These are phyloP conservation scores for Drosophila nigricruria DNA, from an alignment of 2,888 invertebrate genomes.

Conservation along the genomic window DNA sequence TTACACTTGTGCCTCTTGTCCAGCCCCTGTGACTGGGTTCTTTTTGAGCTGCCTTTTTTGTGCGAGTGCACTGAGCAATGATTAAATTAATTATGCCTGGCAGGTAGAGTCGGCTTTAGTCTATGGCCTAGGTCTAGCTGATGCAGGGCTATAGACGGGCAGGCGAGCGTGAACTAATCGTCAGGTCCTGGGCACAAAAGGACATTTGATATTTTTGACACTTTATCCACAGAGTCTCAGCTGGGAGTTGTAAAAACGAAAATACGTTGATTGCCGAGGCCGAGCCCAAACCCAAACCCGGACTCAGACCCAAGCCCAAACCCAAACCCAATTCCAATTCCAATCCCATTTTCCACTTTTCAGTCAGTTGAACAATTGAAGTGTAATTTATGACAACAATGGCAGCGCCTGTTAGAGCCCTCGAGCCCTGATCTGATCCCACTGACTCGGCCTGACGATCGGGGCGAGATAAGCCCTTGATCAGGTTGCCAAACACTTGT, in stretches of 20 bases:
- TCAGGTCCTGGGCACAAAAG: conserved; percentile 58
- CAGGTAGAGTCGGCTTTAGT: conserved; percentile 58
- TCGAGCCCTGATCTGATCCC: conserved; percentile 43
- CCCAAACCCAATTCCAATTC: conserved; percentile 19
- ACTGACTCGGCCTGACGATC: conserved; percentile 72
- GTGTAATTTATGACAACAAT: conserved; percentile 81
- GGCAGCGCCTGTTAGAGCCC: conserved; percentile 33
- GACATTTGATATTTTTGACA: conserved; percentile 82
- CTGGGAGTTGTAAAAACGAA: conserved; percentile 66
- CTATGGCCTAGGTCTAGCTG: conserved; percentile 25
- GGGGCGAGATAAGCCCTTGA: conserved; percentile 75
- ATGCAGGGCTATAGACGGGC: conserved; percentile 57
- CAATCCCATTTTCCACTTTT: conserved; percentile 19
- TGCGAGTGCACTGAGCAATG: conserved; percentile 72
- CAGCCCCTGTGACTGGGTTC: conserved; percentile 28
- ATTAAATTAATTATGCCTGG: conserved; percentile 79
- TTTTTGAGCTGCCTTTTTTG: conserved; percentile 11
- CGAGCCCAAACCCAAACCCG: not conserved
- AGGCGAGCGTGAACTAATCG: conserved; percentile 60
- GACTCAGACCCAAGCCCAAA: conserved; percentile 7
- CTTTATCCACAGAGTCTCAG: conserved; percentile 44
- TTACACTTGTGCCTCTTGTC: conserved; percentile 58
- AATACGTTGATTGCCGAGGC: conserved; percentile 52
- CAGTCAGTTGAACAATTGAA: conserved; percentile 65
- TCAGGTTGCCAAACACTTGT: conserved; percentile 76